Conservation (phyloP, 2,797 vertebrate species). For the Spatula versicolor region DNA sequence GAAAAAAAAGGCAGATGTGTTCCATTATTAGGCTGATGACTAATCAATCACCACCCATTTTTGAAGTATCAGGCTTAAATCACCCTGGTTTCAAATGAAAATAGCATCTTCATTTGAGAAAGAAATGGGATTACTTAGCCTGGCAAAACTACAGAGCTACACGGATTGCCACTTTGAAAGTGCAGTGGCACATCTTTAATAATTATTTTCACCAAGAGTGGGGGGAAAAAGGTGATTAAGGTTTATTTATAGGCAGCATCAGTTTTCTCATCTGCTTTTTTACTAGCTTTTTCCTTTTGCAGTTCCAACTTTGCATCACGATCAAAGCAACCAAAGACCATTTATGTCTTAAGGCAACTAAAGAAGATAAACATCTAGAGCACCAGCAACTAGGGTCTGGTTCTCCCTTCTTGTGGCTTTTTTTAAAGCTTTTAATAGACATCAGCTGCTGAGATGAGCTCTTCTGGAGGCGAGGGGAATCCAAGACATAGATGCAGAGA, state of each 20-base stretch:
- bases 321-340: not conserved
- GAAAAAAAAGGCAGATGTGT: constrained; percentile 42
- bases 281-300: not conserved
- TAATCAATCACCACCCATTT: constrained; percentile 60
- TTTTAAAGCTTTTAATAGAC: not conserved
- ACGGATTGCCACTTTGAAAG: not conserved
- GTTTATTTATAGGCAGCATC: not conserved
- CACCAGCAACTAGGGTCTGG: not conserved
- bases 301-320: not conserved
- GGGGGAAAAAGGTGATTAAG: not conserved
- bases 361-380: not conserved
- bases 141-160: not conserved
- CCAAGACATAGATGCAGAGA: not conserved
- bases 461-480: not conserved
- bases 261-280: not conserved
- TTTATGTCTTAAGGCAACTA: not conserved
- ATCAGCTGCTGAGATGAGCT: not conserved
- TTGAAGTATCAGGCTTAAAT: constrained; percentile 28
- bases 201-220: not conserved
- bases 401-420: not conserved
- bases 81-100: constrained; percentile 23
- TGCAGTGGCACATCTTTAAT: not conserved
- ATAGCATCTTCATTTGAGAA: constrained; percentile 7
- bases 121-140: not conserved
- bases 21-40: constrained; percentile 57